Conservation (phyloP, 1,140 invertebrate genomes). For the Drosophila bipectinata region DNA sequence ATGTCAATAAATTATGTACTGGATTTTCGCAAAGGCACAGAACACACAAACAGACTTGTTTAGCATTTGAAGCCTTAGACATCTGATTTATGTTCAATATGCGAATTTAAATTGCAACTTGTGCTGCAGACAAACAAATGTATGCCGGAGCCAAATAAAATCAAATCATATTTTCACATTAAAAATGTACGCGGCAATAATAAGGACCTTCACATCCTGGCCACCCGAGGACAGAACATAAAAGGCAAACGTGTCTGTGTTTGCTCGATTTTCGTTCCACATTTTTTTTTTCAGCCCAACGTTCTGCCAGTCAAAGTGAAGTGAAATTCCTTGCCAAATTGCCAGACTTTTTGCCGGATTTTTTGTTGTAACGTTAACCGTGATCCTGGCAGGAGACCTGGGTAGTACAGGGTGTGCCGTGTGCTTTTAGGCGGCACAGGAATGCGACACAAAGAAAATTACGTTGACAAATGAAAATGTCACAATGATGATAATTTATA, state of each 20-base stretch:
- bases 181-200: constrained; percentile 60
- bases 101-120: constrained; percentile 69
- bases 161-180: constrained; percentile 73
- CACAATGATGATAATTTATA: constrained; percentile 82
- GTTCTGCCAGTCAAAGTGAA: constrained; percentile 43
- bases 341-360: constrained; percentile 32
- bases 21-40: constrained; percentile 60
- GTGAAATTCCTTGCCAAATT: constrained; percentile 71
- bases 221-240: constrained; percentile 44
- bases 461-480: constrained; percentile 81
- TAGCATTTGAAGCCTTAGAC: constrained; percentile 67
- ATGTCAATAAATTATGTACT: constrained; percentile 81
- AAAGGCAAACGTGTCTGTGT: constrained; percentile 52
- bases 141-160: constrained; percentile 48
- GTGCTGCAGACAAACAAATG: constrained; percentile 61
- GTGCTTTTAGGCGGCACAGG: constrained; percentile 68
- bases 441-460: constrained; percentile 73
- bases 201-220: constrained; percentile 38
- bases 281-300: background rate
- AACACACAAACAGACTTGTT: constrained; percentile 35
- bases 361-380: constrained; percentile 37
- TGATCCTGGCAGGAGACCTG: constrained; percentile 35
- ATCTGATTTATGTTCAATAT: constrained; percentile 75
- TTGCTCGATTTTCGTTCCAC: constrained; percentile 1
- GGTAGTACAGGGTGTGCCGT: constrained; percentile 45